A percentile compares a stretch with the other conserved stretches of the same genome.
Conservation (phyloP, 2,113 vertebrate species). For the Tautogolabrus adspersus region DNA sequence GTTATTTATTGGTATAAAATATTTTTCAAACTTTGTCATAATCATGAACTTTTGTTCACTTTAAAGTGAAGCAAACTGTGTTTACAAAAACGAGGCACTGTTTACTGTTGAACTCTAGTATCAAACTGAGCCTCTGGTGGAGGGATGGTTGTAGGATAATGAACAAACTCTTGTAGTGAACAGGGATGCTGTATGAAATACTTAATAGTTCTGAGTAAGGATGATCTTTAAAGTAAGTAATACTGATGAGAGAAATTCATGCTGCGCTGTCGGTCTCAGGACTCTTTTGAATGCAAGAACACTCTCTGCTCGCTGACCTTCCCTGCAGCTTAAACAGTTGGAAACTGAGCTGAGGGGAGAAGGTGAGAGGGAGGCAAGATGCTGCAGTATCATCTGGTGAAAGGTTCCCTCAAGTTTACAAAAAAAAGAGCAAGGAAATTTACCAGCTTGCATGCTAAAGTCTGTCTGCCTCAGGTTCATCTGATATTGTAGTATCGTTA, state of each 20-base stretch:
- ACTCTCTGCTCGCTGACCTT: constrained; percentile 11
- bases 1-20: too few species aligned
- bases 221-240: neutral
- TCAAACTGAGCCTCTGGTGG: neutral
- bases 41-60: too few species aligned
- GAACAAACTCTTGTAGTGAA: neutral
- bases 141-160: neutral
- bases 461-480: neutral
- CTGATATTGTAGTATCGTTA: neutral
- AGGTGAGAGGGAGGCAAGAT: neutral
- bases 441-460: neutral
- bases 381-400: constrained; percentile 34
- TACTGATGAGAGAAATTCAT: neutral
- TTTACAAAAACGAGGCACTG: too few species aligned
- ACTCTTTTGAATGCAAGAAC: neutral
- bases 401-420: constrained; percentile 17
- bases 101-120: too few species aligned
- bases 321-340: constrained; percentile 7
- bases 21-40: too few species aligned
- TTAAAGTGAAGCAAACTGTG: too few species aligned
- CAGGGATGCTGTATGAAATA: neutral
- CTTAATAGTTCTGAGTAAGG: neutral
- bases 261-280: neutral
- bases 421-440: neutral
- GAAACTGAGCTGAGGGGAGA: neutral